These are phyloP conservation scores for Phyllostomus hastatus DNA, from an alignment of 2,113 vertebrate species.

Conservation along the genomic window DNA sequence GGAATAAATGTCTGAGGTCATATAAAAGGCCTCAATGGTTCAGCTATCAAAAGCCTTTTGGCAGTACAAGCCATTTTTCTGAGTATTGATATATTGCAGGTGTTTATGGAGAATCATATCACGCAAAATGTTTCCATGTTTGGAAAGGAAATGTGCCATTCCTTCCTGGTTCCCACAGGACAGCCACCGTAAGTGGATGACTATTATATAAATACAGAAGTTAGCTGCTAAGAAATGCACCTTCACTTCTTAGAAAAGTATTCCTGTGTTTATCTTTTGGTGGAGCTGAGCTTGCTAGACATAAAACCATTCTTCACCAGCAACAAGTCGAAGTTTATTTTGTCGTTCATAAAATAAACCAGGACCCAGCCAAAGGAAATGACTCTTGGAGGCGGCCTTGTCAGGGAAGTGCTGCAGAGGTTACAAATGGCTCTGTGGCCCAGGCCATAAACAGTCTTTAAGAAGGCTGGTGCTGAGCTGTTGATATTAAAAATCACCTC, in stretches of 20 bases:
- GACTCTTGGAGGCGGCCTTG: constrained; percentile 55
- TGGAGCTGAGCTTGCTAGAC: constrained; percentile 55
- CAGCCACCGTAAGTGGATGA: constrained; percentile 22
- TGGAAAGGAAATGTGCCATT: constrained; percentile 62
- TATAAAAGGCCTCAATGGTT: not conserved
- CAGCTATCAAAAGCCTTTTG: constrained; percentile 45
- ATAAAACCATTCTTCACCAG: constrained; percentile 64
- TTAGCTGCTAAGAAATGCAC: constrained; percentile 56
- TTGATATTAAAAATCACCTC: constrained; percentile 79
- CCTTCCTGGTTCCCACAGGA: not conserved
- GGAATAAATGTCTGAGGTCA: constrained; percentile 27
- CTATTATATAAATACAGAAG: constrained; percentile 71
- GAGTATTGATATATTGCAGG: constrained; percentile 26
- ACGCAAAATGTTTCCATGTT: constrained; percentile 57
- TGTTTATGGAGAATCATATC: constrained; percentile 17
- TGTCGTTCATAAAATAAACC: constrained; percentile 77
- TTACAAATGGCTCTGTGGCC: constrained; percentile 74
- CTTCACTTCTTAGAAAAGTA: constrained; percentile 70
- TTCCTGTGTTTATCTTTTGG: constrained; percentile 72
- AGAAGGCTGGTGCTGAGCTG: constrained; percentile 71
- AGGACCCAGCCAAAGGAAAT: constrained; percentile 72
- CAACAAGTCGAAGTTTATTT: constrained; percentile 68
- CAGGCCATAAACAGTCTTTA: constrained; percentile 74
- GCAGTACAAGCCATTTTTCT: constrained; percentile 40
- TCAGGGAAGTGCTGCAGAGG: constrained; percentile 57